Evolutionary conservation across 1,140 invertebrate species (phyloP).

Genomic region (Palaemon carinicauda): DNA sequence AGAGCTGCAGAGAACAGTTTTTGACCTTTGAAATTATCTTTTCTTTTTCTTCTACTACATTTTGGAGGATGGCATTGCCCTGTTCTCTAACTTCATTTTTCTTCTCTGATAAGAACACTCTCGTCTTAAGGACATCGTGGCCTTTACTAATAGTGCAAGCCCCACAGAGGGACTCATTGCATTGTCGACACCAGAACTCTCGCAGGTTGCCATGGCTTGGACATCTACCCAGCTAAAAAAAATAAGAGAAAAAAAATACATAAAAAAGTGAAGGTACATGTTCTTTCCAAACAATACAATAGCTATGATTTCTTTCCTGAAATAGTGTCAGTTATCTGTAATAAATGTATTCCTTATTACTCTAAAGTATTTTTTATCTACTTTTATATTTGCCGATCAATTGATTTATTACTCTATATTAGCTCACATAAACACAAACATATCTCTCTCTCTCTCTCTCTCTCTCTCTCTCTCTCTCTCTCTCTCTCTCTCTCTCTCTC

Average conservation of each 20-base stretch:
- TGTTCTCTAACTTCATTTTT: constrained; percentile 4
- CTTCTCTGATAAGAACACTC: neutral
- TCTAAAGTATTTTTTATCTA: no score
- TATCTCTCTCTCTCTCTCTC: no score
- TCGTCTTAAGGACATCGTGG: constrained; percentile 13
- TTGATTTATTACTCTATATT: no score
- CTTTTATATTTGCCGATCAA: no score
- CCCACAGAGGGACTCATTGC: constrained; percentile 19
- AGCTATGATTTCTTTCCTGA: no score
- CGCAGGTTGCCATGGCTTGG: neutral
- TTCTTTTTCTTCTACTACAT: constrained; percentile 18
- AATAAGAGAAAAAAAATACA: no score
- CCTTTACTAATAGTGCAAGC: constrained; percentile 10
- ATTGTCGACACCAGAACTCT: constrained; percentile 33
- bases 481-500: no score
- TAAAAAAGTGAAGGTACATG: neutral
- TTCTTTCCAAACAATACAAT: no score
- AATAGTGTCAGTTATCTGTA: no score
- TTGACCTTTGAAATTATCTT: constrained; percentile 10
- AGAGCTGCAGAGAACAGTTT: neutral
- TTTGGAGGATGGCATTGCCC: neutral
- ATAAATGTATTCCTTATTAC: no score
- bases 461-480: no score
- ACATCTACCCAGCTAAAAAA: constrained; percentile 5
- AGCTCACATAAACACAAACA: no score